These are phyloP conservation scores for Nibea albiflora DNA, from an alignment of 2,113 vertebrate genomes.

Conservation along the genomic window DNA sequence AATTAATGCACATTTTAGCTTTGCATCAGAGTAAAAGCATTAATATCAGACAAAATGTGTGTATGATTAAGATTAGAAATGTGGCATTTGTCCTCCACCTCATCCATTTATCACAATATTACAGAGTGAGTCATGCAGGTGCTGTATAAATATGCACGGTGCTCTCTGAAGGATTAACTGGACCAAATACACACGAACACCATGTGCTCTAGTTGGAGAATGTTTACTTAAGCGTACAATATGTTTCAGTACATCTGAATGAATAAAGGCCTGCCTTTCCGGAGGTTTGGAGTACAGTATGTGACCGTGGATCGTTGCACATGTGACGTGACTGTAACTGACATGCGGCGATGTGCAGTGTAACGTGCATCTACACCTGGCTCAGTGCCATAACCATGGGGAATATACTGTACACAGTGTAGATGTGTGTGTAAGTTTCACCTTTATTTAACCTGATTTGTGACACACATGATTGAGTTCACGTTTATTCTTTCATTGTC, in stretches of 20 bases:
- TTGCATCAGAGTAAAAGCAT: neutral
- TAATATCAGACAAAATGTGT: neutral
- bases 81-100: neutral
- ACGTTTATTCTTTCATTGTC: neutral
- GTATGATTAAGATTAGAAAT: neutral
- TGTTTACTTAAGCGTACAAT: slow-evolving; percentile 31
- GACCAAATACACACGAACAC: slow-evolving; percentile 13
- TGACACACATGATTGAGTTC: neutral
- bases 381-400: neutral
- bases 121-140: slow-evolving; percentile 29
- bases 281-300: slow-evolving; percentile 27
- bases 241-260: slow-evolving; percentile 41
- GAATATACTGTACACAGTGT: neutral
- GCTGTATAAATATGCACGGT: slow-evolving; percentile 15
- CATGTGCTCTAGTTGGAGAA: slow-evolving; percentile 12
- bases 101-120: slow-evolving; percentile 10
- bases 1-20: neutral
- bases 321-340: slow-evolving; percentile 36
- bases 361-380: slow-evolving; percentile 30
- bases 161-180: slow-evolving; percentile 30
- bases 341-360: slow-evolving; percentile 6
- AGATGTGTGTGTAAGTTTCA: neutral
- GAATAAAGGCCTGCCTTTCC: slow-evolving; percentile 29
- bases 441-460: neutral
- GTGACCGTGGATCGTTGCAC: slow-evolving; percentile 24